These are phyloP conservation scores for Caenorhabditis zanzibari DNA, from an alignment of 2,888 invertebrate species.

Conservation along the genomic window DNA sequence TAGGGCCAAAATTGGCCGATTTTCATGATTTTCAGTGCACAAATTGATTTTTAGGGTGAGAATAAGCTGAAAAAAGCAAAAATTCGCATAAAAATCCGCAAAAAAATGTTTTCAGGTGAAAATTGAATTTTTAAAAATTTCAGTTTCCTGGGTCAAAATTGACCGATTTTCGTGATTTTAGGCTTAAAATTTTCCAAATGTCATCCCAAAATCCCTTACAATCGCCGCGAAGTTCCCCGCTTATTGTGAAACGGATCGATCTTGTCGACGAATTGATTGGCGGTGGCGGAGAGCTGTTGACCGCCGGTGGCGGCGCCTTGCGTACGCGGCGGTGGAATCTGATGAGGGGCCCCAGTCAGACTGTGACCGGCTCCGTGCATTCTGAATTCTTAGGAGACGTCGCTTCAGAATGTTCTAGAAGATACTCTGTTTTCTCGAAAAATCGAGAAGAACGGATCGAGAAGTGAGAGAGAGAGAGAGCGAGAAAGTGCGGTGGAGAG, in stretches of 20 bases:
- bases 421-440: background rate
- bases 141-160: too few relatives aligned
- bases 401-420: constrained; percentile 1
- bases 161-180: background rate
- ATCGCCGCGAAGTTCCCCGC: constrained; percentile 94
- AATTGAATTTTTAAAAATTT: too few relatives aligned
- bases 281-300: constrained; percentile 80
- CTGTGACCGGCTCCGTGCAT: constrained; percentile 68
- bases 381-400: background rate
- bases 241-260: constrained; percentile 98
- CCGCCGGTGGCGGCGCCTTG: constrained; percentile 82
- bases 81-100: too few relatives aligned
- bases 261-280: constrained; percentile 91
- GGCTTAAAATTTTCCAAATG: background rate
- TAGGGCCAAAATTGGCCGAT: too few relatives aligned
- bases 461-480: background rate
- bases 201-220: constrained; percentile 84
- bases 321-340: constrained; percentile 73
- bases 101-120: too few relatives aligned
- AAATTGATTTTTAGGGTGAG: too few relatives aligned
- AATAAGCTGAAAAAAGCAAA: too few relatives aligned
- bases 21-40: too few relatives aligned
- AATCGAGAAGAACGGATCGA: background rate
- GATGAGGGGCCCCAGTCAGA: constrained; percentile 73
- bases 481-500: background rate